Conservation (phyloP, 2,797 vertebrate species). For the Alectoris magna region DNA sequence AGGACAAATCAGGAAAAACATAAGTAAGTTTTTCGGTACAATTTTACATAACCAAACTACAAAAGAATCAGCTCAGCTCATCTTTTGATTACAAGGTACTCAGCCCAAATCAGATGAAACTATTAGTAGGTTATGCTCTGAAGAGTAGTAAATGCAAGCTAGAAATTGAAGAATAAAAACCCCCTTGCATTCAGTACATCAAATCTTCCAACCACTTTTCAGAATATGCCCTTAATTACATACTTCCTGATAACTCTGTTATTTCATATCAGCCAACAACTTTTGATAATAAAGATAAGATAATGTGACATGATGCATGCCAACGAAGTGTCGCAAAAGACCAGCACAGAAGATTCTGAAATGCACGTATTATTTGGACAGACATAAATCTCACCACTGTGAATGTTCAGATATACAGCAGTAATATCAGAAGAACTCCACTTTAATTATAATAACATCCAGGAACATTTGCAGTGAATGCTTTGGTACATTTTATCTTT, state of each 20-base stretch:
- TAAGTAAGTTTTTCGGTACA: background rate
- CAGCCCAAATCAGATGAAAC: background rate
- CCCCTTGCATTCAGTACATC: background rate
- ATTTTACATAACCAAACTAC: background rate
- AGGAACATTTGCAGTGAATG: background rate
- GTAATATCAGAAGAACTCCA: background rate
- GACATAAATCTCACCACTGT: background rate
- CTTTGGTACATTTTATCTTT: background rate
- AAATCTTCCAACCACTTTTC: background rate
- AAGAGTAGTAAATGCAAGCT: background rate
- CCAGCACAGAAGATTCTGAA: background rate
- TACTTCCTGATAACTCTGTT: background rate
- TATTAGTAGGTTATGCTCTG: background rate
- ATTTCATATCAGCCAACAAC: background rate
- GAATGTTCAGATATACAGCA: background rate
- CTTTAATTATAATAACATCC: background rate
- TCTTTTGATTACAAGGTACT: background rate
- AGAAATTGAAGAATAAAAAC: background rate
- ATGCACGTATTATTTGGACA: background rate
- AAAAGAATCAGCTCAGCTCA: background rate
- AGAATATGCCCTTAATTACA: background rate
- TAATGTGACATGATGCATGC: background rate
- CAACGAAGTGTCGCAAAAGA: background rate
- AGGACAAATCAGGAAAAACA: slow-evolving; percentile 62
- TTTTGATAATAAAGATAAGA: background rate